Evolutionary conservation across 2,888 invertebrate genomes (phyloP), one percentile per base, ranked within the genome.

Genomic region (Gastrophysa polygoni): DNA sequence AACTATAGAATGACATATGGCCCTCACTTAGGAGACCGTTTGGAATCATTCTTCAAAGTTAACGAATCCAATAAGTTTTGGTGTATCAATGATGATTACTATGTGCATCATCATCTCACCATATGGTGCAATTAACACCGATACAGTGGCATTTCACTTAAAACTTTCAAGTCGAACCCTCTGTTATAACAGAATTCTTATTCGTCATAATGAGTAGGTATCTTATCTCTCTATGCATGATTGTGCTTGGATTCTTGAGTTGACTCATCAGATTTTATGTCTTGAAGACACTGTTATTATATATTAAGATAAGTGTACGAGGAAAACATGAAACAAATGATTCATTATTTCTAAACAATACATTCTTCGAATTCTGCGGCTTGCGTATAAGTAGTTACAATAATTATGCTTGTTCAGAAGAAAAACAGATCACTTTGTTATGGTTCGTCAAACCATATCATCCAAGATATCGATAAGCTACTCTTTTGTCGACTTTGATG

Each of bases 401-500:
- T n/a, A n/a, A n/a, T n/a, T 5, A 24, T 24, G 7, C 24, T 24
- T 24, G 3, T 24, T 5, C 7, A 5, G 4, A 24, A 24, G 4
- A 24, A 24, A 5, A 5, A 5, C 24, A 24, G n/a, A 24, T 21
- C 51, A 21, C 51, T 50, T 32, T 18, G 28, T 51, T 50, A 57
- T 43, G 49, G 52, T 61, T 63, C 59, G 62, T 59, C 62, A 60
- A 48, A 51, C 50, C 64, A 61, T 60, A 66, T 69, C 68, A 64
- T 29, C 58, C 63, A 68, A 73, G 64, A 61, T 64, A 71, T 69
- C 63, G 65, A 70, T 64, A 70, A 69, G 67, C 68, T 54, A 66
- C 60, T 69, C 59, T 32, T 46, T 63, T 56, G 55, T 70, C 43
- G 68, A 71, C 71, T 72, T 73, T 69, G 71, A 74, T 74, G 71